These are phyloP conservation scores for Dynastes tityus DNA, from an alignment of 2,888 invertebrate species.

Conservation along the genomic window DNA sequence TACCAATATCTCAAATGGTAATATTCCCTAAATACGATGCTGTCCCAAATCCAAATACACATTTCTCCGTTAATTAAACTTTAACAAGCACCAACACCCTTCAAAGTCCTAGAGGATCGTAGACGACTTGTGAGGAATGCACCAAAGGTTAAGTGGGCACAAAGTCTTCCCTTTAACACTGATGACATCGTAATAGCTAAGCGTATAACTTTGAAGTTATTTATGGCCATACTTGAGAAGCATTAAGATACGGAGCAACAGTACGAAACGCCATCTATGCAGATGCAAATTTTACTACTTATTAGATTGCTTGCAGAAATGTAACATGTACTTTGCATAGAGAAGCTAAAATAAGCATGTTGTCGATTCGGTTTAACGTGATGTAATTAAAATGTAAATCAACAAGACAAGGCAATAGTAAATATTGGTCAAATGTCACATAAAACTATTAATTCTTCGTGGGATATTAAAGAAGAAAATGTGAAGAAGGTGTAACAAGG, in stretches of 20 bases:
- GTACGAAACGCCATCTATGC: not conserved
- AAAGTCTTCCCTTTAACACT: slow-evolving; percentile 23
- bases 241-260: not conserved
- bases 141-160: slow-evolving; percentile 14
- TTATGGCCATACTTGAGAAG: not conserved
- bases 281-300: slow-evolving; percentile 15
- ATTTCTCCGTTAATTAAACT: slow-evolving; percentile 7
- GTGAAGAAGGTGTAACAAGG: no score
- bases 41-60: not conserved
- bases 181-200: slow-evolving; percentile 12
- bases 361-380: no score
- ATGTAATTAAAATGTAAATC: no score
- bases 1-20: no score
- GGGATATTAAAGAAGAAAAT: no score
- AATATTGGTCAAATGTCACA: no score
- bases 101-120: not conserved
- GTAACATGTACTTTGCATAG: not conserved
- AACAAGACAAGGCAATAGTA: no score
- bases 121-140: slow-evolving; percentile 5
- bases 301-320: not conserved
- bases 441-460: no score
- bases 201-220: slow-evolving; percentile 28
- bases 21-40: not conserved
- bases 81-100: not conserved
- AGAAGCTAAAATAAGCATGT: no score